These are phyloP conservation scores for Etheostoma spectabile DNA, from an alignment of 2,113 vertebrate species.

Conservation along the genomic window DNA sequence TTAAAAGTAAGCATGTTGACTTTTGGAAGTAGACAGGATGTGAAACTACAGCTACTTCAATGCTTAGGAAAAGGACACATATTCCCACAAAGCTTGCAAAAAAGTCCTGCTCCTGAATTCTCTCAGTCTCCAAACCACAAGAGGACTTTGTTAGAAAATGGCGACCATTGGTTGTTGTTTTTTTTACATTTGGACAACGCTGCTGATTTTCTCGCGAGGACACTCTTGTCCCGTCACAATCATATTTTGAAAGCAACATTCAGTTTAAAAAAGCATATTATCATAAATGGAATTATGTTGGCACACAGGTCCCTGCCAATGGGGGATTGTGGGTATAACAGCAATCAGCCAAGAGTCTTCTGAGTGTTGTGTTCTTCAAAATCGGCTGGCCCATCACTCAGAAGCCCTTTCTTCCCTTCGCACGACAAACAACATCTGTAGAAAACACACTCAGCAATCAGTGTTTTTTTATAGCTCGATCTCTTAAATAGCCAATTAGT, in stretches of 20 bases:
- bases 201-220: not conserved
- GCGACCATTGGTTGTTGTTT: not conserved
- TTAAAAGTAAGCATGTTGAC: not conserved
- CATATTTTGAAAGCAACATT: slow-evolving; percentile 10
- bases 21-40: not conserved
- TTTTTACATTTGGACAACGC: not conserved
- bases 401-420: slow-evolving; percentile 49
- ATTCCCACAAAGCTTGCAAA: not conserved
- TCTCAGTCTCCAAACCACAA: not conserved
- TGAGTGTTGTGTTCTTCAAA: slow-evolving; percentile 59
- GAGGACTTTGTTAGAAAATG: not conserved
- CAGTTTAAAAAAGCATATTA: not conserved
- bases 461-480: slow-evolving; percentile 56
- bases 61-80: not conserved
- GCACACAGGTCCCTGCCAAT: slow-evolving; percentile 12
- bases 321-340: slow-evolving; percentile 53
- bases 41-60: not conserved
- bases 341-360: slow-evolving; percentile 66
- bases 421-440: slow-evolving; percentile 62
- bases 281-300: slow-evolving; percentile 28
- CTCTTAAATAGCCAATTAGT: slow-evolving; percentile 63
- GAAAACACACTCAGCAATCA: slow-evolving; percentile 73
- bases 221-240: slow-evolving; percentile 3
- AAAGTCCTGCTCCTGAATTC: not conserved
- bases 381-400: slow-evolving; percentile 58